Conservation (phyloP, 2,888 invertebrate genomes). For the Campaea margaritaria region DNA sequence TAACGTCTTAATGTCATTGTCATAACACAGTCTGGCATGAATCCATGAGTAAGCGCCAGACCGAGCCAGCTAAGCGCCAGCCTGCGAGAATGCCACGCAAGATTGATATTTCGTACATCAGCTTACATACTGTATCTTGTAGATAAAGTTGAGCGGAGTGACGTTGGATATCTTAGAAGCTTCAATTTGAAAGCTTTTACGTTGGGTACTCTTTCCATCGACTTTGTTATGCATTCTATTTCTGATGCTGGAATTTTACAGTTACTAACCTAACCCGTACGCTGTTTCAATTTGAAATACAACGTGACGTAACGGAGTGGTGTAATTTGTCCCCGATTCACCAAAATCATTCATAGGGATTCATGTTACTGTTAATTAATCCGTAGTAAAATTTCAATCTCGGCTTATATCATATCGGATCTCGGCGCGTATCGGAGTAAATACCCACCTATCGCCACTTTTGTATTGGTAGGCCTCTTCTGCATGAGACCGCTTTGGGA, state of each 20-base stretch:
- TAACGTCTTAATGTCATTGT: slow-evolving; percentile 26
- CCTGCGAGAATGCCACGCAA: slow-evolving; percentile 56
- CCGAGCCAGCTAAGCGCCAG: slow-evolving; percentile 61
- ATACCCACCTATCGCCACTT: neutral
- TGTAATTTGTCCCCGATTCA: too few species aligned
- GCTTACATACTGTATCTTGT: slow-evolving; percentile 37
- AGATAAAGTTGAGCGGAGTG: neutral
- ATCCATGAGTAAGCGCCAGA: slow-evolving; percentile 66
- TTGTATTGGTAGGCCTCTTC: too few species aligned
- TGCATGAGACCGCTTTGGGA: too few species aligned
- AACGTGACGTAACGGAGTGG: too few species aligned
- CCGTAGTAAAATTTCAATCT: neutral
- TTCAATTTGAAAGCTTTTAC: neutral
- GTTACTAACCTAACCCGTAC: too few species aligned
- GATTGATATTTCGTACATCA: slow-evolving; percentile 50
- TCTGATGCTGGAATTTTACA: too few species aligned
- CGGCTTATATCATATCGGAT: neutral
- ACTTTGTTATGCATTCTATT: too few species aligned
- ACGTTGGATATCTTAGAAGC: neutral
- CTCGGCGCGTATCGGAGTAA: neutral
- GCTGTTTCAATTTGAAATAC: too few species aligned
- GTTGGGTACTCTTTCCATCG: neutral
- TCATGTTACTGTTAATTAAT: too few species aligned
- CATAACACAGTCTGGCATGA: slow-evolving; percentile 64
- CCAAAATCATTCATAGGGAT: too few species aligned